These are phyloP conservation scores for Ormyrus labotus DNA, from an alignment of 2,888 invertebrate species.

Conservation along the genomic window DNA sequence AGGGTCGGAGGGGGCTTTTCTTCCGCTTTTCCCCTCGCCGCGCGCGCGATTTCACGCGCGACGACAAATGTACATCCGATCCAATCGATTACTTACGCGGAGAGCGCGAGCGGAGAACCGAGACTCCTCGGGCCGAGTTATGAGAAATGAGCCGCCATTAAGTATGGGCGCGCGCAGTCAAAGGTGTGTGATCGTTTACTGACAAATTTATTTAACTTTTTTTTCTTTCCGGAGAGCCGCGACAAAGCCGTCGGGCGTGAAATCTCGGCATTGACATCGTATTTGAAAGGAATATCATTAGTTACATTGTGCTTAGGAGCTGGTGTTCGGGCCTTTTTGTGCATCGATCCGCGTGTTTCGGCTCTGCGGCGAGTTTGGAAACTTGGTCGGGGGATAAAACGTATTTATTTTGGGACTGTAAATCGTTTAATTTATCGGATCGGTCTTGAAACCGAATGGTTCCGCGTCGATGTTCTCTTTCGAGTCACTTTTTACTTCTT, in stretches of 20 bases:
- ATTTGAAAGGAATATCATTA: conserved; percentile 40
- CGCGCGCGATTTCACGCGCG: not conserved
- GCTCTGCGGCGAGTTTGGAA: too few species aligned
- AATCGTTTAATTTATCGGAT: too few species aligned
- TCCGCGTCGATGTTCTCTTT: too few species aligned
- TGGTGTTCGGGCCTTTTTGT: too few species aligned
- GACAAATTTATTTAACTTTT: conserved; percentile 55
- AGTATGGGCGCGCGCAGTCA: not conserved
- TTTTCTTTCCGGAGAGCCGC: not conserved
- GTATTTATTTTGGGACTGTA: too few species aligned
- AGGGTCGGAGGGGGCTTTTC: conserved; percentile 16
- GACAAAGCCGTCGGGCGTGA: conserved; percentile 38
- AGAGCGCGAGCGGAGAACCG: not conserved
- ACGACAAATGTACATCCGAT: conserved; percentile 15
- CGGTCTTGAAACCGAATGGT: too few species aligned
- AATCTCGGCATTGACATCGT: conserved; percentile 37
- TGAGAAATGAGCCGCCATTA: conserved; percentile 54
- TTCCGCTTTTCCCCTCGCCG: not conserved
- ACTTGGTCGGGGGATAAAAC: too few species aligned
- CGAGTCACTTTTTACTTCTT: too few species aligned
- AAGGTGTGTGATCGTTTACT: conserved; percentile 13
- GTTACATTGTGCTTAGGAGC: not conserved
- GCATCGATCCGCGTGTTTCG: too few species aligned
- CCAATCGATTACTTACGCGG: conserved; percentile 30
- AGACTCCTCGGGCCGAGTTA: not conserved